Percentiles rank a stretch among this genome's conserved stretches.
Evolutionary conservation across 2,888 invertebrate species (phyloP).

Genomic region (Mayetiola destructor): DNA sequence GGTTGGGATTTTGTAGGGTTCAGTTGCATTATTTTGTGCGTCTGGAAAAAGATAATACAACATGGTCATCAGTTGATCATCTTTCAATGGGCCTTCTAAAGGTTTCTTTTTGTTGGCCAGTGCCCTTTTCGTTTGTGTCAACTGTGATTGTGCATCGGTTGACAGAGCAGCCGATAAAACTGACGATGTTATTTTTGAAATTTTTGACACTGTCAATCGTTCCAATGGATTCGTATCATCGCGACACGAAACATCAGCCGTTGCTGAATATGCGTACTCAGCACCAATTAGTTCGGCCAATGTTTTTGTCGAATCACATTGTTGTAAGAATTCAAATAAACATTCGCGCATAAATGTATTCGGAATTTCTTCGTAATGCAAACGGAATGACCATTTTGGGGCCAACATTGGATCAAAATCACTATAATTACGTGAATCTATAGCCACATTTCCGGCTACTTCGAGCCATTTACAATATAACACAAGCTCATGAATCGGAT

Average conservation of each 20-base stretch:
- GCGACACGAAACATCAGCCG: constrained; percentile 35
- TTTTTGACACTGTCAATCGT: constrained; percentile 60
- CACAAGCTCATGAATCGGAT: constrained; percentile 63
- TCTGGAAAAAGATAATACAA: constrained; percentile 79
- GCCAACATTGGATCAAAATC: constrained; percentile 73
- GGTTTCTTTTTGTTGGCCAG: constrained; percentile 29
- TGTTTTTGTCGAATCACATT: constrained; percentile 16
- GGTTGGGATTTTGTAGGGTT: constrained; percentile 39
- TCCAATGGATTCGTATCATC: constrained; percentile 44
- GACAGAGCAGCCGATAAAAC: constrained; percentile 37
- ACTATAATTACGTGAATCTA: constrained; percentile 75
- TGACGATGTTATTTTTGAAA: constrained; percentile 45
- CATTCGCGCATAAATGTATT: constrained; percentile 65
- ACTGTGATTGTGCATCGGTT: constrained; percentile 21
- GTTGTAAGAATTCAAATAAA: constrained; percentile 44
- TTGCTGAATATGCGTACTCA: constrained; percentile 35
- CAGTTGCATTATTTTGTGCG: constrained; percentile 50
- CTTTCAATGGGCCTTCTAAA: constrained; percentile 62
- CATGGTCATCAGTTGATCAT: constrained; percentile 58
- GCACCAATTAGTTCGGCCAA: constrained; percentile 29
- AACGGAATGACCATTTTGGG: constrained; percentile 61
- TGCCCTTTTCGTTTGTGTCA: constrained; percentile 32
- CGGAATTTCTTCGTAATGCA: constrained; percentile 51
- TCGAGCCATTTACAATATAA: constrained; percentile 77
- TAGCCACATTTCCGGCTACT: constrained; percentile 68